A percentile compares a stretch with the other conserved stretches of the same genome.
Evolutionary conservation across 1,140 invertebrate species (phyloP).

Genomic region (Zaprionus tsacasi): DNA sequence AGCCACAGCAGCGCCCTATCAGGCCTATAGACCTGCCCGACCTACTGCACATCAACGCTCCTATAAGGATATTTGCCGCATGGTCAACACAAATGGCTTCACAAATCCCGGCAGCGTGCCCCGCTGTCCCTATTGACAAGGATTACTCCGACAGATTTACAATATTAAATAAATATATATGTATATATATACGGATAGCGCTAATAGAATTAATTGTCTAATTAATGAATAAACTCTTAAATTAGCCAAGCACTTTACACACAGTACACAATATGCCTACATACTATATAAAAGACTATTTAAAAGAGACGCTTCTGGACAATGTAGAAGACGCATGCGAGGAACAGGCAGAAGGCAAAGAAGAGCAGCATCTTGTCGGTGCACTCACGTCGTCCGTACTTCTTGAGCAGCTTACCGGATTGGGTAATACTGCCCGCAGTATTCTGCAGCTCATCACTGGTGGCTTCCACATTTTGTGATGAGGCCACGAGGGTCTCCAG

Average conservation of each 20-base stretch:
- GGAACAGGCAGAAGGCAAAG: constrained; percentile 96
- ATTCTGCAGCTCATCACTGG: constrained; percentile 92
- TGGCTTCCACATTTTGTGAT: constrained; percentile 88
- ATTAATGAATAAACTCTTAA: constrained; percentile 29
- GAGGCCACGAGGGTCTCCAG: constrained; percentile 91
- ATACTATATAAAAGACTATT: constrained; percentile 16
- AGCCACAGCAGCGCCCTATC: not conserved
- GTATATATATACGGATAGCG: constrained; percentile 34
- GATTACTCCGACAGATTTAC: constrained; percentile 22
- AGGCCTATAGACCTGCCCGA: not conserved
- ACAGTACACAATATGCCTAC: constrained; percentile 23
- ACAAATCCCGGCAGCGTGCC: constrained; percentile 66
- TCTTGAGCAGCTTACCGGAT: constrained; percentile 95
- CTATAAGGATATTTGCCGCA: constrained; percentile 72
- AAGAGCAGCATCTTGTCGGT: constrained; percentile 97
- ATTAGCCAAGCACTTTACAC: constrained; percentile 40
- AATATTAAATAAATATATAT: constrained; percentile 54
- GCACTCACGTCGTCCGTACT: constrained; percentile 96
- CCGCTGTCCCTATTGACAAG: constrained; percentile 55
- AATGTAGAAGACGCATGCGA: constrained; percentile 96
- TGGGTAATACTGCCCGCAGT: constrained; percentile 94
- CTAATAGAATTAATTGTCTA: constrained; percentile 17
- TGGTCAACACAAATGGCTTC: constrained; percentile 73
- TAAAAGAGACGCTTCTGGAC: constrained; percentile 94
- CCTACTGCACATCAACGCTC: constrained; percentile 39